Evolutionary conservation across 2,797 vertebrate genomes (phyloP), one percentile per base, ranked within the genome.

Genomic region (Odontamblyopus lacepedii): DNA sequence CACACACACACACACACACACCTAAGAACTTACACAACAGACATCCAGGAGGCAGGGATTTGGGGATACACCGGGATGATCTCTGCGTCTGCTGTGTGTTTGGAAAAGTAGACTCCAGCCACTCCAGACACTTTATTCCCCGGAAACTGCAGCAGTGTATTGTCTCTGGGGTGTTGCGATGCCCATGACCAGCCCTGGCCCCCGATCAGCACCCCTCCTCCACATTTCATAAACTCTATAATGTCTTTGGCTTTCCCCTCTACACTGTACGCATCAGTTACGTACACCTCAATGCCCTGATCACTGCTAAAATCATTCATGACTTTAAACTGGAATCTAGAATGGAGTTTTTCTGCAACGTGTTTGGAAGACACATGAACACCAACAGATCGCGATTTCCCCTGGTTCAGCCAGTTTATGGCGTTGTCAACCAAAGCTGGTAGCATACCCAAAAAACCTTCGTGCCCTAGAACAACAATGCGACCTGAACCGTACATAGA

Each of bases 121-220:
- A 68, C 67, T 38, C 67, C 67, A 6, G 51, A 56, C 51, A 68
- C 51, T 57, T 57, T 68, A 68, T 68, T 68, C 19, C 67, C 67
- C 11, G 5, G 6, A 35, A 68, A 68, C n/a, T 38, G 67, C 51
- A 68, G 67, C 53, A 68, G 53, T 7, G 64, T 55, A 67, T 91
- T 89, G 38, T 88, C 63, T 26, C 84, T 86, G 0, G 87, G 90
- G 76, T 93, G 26, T 59, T 26, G 26, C 57, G 64, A 0, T 30
- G 0, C 89, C 96, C 96, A 98, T 78, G 75, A 78, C 95, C 94
- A 97, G 0, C 95, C 94, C 72, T 98, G 95, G 1, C 96, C 96
- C 0, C 88, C 96, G 2, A 96, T 78, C 12, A 98, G 89, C 7
- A 98, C 89, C 5, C 96, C 96, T 0, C 96, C 96, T 35, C 96